These are phyloP conservation scores for Diglossa brunneiventris DNA, from an alignment of 2,113 vertebrate species.

Conservation along the genomic window DNA sequence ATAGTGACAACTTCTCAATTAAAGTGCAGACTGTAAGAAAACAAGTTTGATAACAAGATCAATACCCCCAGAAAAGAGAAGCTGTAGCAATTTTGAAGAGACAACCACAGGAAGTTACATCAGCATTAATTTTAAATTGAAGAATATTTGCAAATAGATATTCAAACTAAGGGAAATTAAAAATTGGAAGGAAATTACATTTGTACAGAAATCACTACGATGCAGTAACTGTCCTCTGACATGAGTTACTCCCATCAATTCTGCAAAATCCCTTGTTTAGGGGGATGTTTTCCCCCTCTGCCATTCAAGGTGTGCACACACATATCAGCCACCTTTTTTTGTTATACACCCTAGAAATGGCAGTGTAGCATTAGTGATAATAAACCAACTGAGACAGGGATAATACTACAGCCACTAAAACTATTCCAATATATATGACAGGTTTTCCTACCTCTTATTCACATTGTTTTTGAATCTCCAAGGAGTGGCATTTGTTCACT, in stretches of 20 bases:
- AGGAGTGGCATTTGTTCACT: not conserved
- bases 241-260: fast-evolving
- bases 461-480: not conserved
- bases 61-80: not conserved
- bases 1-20: conserved; percentile 90
- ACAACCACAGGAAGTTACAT: not conserved
- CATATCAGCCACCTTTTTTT: not conserved
- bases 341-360: not conserved
- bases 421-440: not conserved
- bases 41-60: not conserved
- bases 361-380: fast-evolving
- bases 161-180: not conserved
- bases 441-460: not conserved
- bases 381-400: not conserved
- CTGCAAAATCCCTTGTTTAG: not conserved
- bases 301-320: not conserved
- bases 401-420: not conserved
- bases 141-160: not conserved
- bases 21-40: conserved; percentile 82
- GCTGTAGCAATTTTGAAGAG: not conserved
- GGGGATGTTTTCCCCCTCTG: not conserved
- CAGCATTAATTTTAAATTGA: not conserved
- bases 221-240: not conserved
- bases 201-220: not conserved
- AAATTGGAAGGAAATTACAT: not conserved